Evolutionary conservation across 2,888 invertebrate genomes (phyloP).

Genomic region (Dichetophora obliterata): DNA sequence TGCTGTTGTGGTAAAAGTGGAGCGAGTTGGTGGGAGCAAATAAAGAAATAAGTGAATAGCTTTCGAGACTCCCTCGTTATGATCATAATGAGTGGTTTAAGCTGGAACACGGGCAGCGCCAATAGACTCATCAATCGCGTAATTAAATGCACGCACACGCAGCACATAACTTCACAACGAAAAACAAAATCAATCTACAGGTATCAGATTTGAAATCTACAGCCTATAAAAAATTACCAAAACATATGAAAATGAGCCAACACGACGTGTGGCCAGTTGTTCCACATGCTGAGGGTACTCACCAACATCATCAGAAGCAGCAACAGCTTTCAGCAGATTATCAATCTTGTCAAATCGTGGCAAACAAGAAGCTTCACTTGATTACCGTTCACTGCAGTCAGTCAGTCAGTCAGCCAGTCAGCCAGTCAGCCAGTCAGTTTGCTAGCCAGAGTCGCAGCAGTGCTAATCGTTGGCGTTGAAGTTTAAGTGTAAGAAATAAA

Average conservation of each 20-base stretch:
- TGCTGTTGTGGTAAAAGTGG: not conserved
- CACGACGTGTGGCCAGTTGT: slow-evolving; percentile 16
- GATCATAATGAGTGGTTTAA: not conserved
- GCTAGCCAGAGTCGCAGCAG: not conserved
- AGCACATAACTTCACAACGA: not conserved
- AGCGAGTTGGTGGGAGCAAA: not conserved
- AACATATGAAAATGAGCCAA: slow-evolving; percentile 5
- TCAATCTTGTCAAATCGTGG: slow-evolving; percentile 43
- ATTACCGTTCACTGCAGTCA: slow-evolving; percentile 9
- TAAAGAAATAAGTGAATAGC: no score
- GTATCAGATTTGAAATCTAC: no score
- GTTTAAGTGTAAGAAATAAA: slow-evolving; percentile 34
- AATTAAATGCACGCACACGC: slow-evolving; percentile 43
- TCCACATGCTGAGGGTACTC: not conserved
- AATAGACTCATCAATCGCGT: slow-evolving; percentile 43
- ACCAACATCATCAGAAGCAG: not conserved
- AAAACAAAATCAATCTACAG: not conserved
- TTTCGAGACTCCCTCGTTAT: not conserved
- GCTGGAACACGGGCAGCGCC: slow-evolving; percentile 28
- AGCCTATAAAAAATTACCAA: no score
- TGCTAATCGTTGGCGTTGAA: slow-evolving; percentile 19
- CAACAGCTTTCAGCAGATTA: slow-evolving; percentile 42
- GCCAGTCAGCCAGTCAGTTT: not conserved
- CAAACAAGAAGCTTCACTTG: slow-evolving; percentile 29
- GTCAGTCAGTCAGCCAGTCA: slow-evolving; percentile 3